A percentile compares a stretch with the other conserved stretches of the same genome.
These are phyloP conservation scores for Dasypolia templi DNA, from an alignment of 2,888 invertebrate species.

Conservation along the genomic window DNA sequence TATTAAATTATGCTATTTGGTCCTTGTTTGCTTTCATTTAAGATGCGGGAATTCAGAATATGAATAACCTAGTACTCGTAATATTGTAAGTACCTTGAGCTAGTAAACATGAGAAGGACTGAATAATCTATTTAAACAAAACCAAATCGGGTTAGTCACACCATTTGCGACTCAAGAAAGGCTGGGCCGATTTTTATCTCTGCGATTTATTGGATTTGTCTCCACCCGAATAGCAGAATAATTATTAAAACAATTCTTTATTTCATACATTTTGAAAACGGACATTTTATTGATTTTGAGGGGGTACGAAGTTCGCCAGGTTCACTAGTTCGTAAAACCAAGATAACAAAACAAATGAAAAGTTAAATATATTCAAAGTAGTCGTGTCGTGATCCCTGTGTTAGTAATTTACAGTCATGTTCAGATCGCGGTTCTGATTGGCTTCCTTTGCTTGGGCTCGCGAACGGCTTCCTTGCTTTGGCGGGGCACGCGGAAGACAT, in stretches of 20 bases:
- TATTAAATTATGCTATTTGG: conserved; percentile 42
- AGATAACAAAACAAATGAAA: conserved; percentile 38
- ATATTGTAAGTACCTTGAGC: not conserved
- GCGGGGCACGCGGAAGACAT: conserved; percentile 71
- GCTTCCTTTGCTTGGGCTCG: conserved; percentile 53
- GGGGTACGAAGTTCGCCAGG: no score
- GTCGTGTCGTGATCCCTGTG: conserved; percentile 51
- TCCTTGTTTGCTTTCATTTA: conserved; percentile 34
- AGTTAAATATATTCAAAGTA: conserved; percentile 49
- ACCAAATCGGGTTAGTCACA: no score
- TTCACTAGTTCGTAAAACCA: conserved; percentile 13
- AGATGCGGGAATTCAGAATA: conserved; percentile 22
- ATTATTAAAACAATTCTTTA: no score
- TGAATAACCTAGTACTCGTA: not conserved
- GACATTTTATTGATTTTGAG: no score
- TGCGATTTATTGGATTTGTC: no score
- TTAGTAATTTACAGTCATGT: conserved; percentile 57
- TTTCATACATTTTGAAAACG: no score
- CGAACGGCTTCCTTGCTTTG: conserved; percentile 59
- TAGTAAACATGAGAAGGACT: conserved; percentile 1
- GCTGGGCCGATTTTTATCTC: no score
- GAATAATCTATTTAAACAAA: no score
- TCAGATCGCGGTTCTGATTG: conserved; percentile 60
- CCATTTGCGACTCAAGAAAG: no score
- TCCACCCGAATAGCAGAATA: no score